Conservation (phyloP, 2,888 invertebrate genomes). For the Micoletzkya japonica region DNA sequence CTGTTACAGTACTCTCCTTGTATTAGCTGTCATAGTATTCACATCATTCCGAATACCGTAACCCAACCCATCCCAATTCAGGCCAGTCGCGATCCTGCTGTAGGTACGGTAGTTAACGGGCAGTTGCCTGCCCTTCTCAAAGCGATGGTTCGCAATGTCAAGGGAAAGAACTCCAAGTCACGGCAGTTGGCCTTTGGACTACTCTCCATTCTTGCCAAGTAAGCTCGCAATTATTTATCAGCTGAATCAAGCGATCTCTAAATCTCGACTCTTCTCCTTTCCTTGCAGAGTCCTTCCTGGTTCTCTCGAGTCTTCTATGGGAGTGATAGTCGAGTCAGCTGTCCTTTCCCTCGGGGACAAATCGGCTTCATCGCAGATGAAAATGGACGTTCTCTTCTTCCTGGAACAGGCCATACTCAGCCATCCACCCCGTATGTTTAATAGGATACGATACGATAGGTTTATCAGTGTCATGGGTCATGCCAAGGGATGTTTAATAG, state of each 20-base stretch:
- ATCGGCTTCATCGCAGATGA: slow-evolving; percentile 74
- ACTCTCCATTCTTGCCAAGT: slow-evolving; percentile 84
- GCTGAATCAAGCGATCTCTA: no score
- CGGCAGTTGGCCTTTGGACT: slow-evolving; percentile 89
- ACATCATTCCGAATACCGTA: no score
- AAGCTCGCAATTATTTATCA: background rate
- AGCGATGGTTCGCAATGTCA: slow-evolving; percentile 82
- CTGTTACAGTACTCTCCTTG: background rate
- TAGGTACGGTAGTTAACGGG: background rate
- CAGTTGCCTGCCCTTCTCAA: slow-evolving; percentile 31
- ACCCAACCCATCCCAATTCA: background rate
- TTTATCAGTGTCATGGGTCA: background rate
- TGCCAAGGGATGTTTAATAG: no score
- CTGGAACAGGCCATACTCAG: slow-evolving; percentile 12
- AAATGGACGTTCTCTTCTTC: slow-evolving; percentile 67
- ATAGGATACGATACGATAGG: background rate
- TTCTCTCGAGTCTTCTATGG: slow-evolving; percentile 82
- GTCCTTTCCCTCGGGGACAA: slow-evolving; percentile 70
- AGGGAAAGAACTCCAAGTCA: slow-evolving; percentile 77
- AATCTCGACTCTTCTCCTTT: slow-evolving; percentile 2
- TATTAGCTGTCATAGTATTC: no score
- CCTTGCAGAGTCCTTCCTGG: slow-evolving; percentile 64
- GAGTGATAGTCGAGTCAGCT: slow-evolving; percentile 83
- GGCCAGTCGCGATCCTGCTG: background rate
- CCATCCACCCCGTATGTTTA: background rate